Evolutionary conservation across 1,140 invertebrate species (phyloP), one percentile per base, ranked within the genome.

Genomic region (Arion vulgaris): DNA sequence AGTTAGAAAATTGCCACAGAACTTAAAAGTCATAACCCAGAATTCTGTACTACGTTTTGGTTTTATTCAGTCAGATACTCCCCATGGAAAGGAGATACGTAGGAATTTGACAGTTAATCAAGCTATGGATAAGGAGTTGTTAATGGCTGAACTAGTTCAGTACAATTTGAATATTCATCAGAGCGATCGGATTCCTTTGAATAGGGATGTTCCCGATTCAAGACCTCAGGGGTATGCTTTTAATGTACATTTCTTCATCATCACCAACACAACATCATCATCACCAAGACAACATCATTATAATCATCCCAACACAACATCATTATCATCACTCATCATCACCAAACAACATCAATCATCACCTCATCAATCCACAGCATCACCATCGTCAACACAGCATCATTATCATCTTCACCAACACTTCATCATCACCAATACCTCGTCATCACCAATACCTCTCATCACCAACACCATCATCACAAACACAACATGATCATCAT

Each of bases 151-250:
- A 32, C 36, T 68, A 11, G 77, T 41, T 32, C 73, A 78, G 4
- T 68, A 79, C 41, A 71, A 77, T 39, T 41, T 83, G 32, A 79
- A 83, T 57, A 72, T 79, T 34, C 39, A 51, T 17, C 45, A 39
- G 32, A 83, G 82, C 73, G 82, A 83, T 57, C 32, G 28, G 19
- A 78, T 83, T 39, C 82, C 82, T n/a, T 57, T 83, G 41, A 62
- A 83, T 62, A 62, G 82, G n/a, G 69, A 78, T 26, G 82, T 83
- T 32, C 82, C 82, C 32, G 76, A 83, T 32, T 83, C 82, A 0
- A 51, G 82, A 38, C 75, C 75, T 38, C n/a, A 62, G 38, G 75
- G 76, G 82, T 83, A 83, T 41, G 81, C 39, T 28, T 39, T 38
- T 45, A 23, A n/a, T 71, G 15, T 38, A 15, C 15, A 17, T 69